Conservation (phyloP, 2,888 invertebrate genomes). For the Ligdia adustata region DNA sequence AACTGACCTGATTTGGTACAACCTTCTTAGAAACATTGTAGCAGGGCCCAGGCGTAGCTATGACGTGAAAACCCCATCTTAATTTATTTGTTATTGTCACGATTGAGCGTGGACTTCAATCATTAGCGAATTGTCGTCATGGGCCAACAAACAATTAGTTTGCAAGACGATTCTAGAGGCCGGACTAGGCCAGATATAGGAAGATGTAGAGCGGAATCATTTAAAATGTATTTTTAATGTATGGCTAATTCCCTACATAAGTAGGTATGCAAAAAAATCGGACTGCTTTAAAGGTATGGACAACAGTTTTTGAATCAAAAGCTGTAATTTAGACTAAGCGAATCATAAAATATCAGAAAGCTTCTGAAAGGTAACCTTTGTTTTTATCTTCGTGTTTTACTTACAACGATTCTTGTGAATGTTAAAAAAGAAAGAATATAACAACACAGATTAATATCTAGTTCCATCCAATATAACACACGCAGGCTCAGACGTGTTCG, state of each 20-base stretch:
- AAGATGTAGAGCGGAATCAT: not conserved
- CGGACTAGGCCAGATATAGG: not conserved
- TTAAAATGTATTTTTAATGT: too few species aligned
- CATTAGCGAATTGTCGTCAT: constrained; percentile 26
- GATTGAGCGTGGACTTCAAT: constrained; percentile 23
- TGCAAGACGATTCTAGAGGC: constrained; percentile 11
- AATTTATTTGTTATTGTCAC: constrained; percentile 32
- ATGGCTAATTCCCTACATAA: too few species aligned
- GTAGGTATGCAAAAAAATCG: too few species aligned
- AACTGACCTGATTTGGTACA: too few species aligned
- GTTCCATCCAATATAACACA: not conserved
- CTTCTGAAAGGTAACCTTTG: too few species aligned
- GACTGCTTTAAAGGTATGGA: too few species aligned
- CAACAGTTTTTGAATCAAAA: too few species aligned
- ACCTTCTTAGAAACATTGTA: too few species aligned
- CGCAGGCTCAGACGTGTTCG: not conserved
- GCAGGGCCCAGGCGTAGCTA: constrained; percentile 7
- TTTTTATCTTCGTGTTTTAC: too few species aligned
- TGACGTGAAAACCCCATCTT: constrained; percentile 25
- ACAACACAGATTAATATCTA: not conserved
- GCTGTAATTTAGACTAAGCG: too few species aligned
- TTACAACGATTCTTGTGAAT: constrained; percentile 9
- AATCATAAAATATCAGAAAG: too few species aligned
- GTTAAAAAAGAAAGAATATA: constrained; percentile 8
- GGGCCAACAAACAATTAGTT: constrained; percentile 14